Evolutionary conservation across 2,797 vertebrate species (phyloP).

Genomic region (Oophaga sylvatica): DNA sequence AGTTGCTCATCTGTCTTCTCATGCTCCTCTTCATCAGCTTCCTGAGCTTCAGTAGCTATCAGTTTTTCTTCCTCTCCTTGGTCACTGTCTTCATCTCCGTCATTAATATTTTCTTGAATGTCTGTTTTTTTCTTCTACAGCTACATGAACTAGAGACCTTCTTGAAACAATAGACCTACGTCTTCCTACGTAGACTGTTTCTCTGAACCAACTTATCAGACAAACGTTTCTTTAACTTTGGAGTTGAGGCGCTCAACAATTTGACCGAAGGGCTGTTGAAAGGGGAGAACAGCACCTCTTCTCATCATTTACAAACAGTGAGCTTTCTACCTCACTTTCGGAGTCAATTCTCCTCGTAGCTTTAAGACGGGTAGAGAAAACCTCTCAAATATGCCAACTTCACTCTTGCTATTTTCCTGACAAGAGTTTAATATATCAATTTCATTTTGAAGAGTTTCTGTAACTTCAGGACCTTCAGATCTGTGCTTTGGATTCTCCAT

Average conservation of each 20-base stretch:
- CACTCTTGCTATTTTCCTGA: neutral
- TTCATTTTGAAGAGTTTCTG: neutral
- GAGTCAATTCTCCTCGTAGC: conserved; percentile 71
- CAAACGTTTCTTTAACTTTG: conserved; percentile 68
- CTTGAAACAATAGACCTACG: conserved; percentile 85
- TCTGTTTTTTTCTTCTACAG: conserved; percentile 79
- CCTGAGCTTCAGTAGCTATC: conserved; percentile 27
- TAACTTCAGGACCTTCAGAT: conserved; percentile 31
- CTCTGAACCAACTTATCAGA: conserved; percentile 61
- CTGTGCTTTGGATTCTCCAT: conserved; percentile 4
- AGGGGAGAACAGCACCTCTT: conserved; percentile 59
- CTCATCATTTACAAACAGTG: conserved; percentile 2
- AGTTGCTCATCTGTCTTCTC: conserved; percentile 67
- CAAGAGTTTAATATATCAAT: conserved; percentile 21
- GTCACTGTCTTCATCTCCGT: conserved; percentile 42
- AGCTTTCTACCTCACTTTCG: conserved; percentile 75
- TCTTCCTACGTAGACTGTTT: conserved; percentile 63
- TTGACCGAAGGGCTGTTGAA: conserved; percentile 64
- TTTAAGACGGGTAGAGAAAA: conserved; percentile 69
- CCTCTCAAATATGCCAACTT: conserved; percentile 26
- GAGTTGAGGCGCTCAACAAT: conserved; percentile 80
- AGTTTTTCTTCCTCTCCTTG: conserved; percentile 17
- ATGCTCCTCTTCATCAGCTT: conserved; percentile 58
- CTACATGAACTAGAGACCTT: conserved; percentile 74
- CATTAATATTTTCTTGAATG: conserved; percentile 67